Conservation (phyloP, 2,113 vertebrate genomes). For the Callopanchax toddi region DNA sequence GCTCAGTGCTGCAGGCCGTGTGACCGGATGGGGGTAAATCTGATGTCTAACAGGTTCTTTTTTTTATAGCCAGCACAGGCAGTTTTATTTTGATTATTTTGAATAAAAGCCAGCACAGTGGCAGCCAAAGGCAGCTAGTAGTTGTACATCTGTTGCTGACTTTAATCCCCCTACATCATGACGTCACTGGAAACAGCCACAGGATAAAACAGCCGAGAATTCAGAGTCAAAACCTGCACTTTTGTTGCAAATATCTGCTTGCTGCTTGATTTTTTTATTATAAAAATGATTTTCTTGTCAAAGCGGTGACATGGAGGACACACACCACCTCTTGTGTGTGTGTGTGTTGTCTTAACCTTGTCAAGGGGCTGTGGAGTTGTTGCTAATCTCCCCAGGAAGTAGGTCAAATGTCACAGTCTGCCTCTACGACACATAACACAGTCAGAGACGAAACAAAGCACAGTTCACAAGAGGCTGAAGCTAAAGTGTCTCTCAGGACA, state of each 20-base stretch:
- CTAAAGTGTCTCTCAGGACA: constrained; percentile 7
- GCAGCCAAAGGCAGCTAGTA: constrained; percentile 69
- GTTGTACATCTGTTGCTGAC: constrained; percentile 72
- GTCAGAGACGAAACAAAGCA: constrained; percentile 28
- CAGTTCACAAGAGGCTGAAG: constrained; percentile 29
- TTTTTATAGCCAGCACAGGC: neutral
- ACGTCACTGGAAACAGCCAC: constrained; percentile 54
- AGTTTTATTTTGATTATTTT: constrained; percentile 35
- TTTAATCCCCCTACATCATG: constrained; percentile 63
- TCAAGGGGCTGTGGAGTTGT: constrained; percentile 38
- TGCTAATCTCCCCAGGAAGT: constrained; percentile 75
- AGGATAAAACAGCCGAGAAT: constrained; percentile 33
- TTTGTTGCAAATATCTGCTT: constrained; percentile 7
- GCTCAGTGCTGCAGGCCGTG: constrained; percentile 1
- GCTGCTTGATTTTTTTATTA: neutral
- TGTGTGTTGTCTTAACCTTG: constrained; percentile 59
- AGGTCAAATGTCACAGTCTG: constrained; percentile 73
- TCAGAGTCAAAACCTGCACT: constrained; percentile 8
- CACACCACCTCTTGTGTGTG: constrained; percentile 13
- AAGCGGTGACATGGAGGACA: neutral
- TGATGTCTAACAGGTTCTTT: constrained; percentile 19
- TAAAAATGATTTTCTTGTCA: neutral
- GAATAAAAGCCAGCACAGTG: constrained; percentile 54
- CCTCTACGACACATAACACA: constrained; percentile 37
- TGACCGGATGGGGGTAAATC: constrained; percentile 28